Evolutionary conservation across 2,888 invertebrate genomes (phyloP).

Genomic region (Ennomos fuscantarius): DNA sequence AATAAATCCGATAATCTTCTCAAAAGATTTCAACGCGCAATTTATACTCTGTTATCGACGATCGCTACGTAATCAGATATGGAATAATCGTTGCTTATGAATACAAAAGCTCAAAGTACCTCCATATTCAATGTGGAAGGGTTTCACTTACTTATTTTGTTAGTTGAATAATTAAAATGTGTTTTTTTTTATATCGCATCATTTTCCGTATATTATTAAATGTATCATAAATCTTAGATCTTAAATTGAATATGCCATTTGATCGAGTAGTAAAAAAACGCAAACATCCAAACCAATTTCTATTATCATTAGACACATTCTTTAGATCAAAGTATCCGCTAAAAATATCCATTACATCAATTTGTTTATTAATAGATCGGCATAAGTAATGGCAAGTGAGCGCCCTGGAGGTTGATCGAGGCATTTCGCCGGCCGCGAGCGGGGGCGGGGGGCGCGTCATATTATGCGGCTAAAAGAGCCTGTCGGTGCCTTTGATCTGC

Average conservation of each 20-base stretch:
- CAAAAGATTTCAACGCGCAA: slow-evolving; percentile 61
- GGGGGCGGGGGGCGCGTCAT: slow-evolving; percentile 80
- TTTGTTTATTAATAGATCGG: slow-evolving; percentile 83
- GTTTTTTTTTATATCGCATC: background rate
- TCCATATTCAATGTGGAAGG: slow-evolving; percentile 7
- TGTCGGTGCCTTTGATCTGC: slow-evolving; percentile 84
- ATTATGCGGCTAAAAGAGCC: slow-evolving; percentile 85
- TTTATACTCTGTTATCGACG: slow-evolving; percentile 46
- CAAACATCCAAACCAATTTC: slow-evolving; percentile 22
- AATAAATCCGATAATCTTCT: slow-evolving; percentile 64
- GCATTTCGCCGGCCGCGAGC: slow-evolving; percentile 75
- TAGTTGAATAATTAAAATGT: slow-evolving; percentile 3
- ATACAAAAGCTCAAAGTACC: slow-evolving; percentile 30
- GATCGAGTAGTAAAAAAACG: slow-evolving; percentile 5
- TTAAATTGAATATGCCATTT: slow-evolving; percentile 6
- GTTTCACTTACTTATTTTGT: background rate
- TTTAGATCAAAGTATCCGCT: slow-evolving; percentile 59
- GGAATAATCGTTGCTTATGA: slow-evolving; percentile 35
- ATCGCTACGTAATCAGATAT: slow-evolving; percentile 46
- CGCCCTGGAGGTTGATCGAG: slow-evolving; percentile 72
- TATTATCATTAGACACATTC: slow-evolving; percentile 47
- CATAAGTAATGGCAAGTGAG: slow-evolving; percentile 83
- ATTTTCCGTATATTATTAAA: slow-evolving; percentile 3
- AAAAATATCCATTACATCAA: slow-evolving; percentile 76
- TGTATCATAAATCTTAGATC: slow-evolving; percentile 3